Evolutionary conservation across 2,113 vertebrate genomes (phyloP).

Genomic region (Ciconia maguari): DNA sequence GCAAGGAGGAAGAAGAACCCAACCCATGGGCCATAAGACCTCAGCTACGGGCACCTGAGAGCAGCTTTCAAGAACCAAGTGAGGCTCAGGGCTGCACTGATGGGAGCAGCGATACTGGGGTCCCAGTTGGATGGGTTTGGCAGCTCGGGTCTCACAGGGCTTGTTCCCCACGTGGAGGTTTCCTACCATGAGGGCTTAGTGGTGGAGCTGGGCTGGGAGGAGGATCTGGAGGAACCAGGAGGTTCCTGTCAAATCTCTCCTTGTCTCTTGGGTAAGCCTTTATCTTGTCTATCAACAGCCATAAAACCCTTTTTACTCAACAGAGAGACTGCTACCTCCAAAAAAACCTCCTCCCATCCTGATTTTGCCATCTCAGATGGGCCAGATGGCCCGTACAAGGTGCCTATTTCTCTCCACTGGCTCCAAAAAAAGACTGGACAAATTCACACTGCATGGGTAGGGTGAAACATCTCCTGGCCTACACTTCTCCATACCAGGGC

Average conservation of each 20-base stretch:
- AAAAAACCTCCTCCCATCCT: neutral
- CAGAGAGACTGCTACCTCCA: neutral
- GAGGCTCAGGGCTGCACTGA: neutral
- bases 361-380: neutral
- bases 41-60: neutral
- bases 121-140: neutral
- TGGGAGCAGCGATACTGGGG: neutral
- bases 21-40: neutral
- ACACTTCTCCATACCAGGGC: neutral
- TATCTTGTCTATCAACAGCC: neutral
- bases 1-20: neutral
- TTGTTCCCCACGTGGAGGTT: neutral
- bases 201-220: neutral
- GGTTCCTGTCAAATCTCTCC: neutral
- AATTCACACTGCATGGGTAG: rapidly evolving
- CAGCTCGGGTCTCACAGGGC: neutral
- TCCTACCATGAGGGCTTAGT: neutral
- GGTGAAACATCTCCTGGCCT: neutral
- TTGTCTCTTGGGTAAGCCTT: neutral
- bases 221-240: neutral
- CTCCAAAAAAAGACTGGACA: neutral
- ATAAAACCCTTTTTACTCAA: neutral
- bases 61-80: neutral
- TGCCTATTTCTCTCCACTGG: neutral
- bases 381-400: neutral